Conservation (phyloP, 1,140 invertebrate species). For the Dendroctonus ponderosae region DNA sequence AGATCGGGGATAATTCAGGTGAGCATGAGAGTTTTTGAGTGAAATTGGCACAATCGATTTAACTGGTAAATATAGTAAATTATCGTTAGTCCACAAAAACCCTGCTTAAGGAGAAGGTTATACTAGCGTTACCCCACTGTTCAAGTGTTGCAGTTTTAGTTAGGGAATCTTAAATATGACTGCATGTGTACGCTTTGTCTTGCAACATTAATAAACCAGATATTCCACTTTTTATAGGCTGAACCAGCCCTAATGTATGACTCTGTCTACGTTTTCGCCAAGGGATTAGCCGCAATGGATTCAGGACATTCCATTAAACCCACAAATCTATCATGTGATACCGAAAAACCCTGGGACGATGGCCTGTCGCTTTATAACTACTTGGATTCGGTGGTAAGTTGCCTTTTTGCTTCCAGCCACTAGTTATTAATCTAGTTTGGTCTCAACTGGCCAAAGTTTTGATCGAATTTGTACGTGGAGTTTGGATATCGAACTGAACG, state of each 20-base stretch:
- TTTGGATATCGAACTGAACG: too few species aligned
- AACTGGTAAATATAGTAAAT: too few species aligned
- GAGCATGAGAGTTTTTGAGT: slow-evolving; percentile 1
- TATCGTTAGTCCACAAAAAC: too few species aligned
- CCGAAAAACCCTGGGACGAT: slow-evolving; percentile 79
- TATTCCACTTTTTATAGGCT: slow-evolving; percentile 63
- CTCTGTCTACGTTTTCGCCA: slow-evolving; percentile 83
- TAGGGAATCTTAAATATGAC: too few species aligned
- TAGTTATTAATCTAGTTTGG: not conserved
- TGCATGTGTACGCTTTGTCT: too few species aligned
- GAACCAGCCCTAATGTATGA: slow-evolving; percentile 90
- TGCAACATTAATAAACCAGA: not conserved
- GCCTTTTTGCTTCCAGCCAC: not conserved
- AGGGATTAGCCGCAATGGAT: slow-evolving; percentile 74
- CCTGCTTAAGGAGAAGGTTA: too few species aligned
- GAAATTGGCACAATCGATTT: too few species aligned
- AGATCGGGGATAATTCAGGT: slow-evolving; percentile 72
- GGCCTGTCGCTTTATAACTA: slow-evolving; percentile 88
- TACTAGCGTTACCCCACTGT: too few species aligned
- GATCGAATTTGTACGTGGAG: too few species aligned
- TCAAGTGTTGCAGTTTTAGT: too few species aligned
- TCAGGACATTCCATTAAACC: slow-evolving; percentile 64
- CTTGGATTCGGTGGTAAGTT: slow-evolving; percentile 74
- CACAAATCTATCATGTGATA: slow-evolving; percentile 79
- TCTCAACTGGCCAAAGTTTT: not conserved